A percentile compares a stretch with the other conserved stretches of the same genome.
phyloP scores from a whole-genome alignment of 1,140 invertebrate genomes.

The Oscheius sp. region DNA sequence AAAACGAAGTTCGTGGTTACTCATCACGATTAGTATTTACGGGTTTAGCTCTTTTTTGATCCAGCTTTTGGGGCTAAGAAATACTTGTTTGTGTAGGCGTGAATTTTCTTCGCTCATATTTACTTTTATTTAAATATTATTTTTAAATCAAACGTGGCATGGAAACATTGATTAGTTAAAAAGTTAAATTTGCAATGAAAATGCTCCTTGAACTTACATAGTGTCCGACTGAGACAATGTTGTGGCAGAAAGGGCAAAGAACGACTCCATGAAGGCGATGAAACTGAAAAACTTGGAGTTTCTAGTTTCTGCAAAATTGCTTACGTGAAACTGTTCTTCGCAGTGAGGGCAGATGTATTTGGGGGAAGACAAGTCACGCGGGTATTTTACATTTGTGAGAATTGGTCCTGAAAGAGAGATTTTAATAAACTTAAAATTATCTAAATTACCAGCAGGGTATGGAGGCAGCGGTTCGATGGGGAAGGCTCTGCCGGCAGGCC shows the following conservation, averaged over 20 bases:
- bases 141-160: too few species aligned
- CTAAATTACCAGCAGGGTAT: not conserved
- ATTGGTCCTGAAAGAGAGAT: not conserved
- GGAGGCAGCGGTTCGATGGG: not conserved
- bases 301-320: not conserved
- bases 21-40: too few species aligned
- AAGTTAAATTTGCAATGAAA: not conserved
- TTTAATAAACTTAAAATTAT: not conserved
- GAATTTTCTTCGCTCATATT: too few species aligned
- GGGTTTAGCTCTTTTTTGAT: too few species aligned
- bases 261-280: constrained; percentile 1
- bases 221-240: not conserved
- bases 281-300: not conserved
- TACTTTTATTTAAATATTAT: too few species aligned
- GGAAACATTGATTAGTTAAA: too few species aligned
- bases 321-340: constrained; percentile 1
- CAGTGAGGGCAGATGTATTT: constrained; percentile 8
- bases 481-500: not conserved
- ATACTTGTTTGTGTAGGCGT: too few species aligned
- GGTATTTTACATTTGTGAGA: not conserved
- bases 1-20: too few species aligned
- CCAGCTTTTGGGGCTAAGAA: too few species aligned
- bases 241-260: constrained; percentile 2
- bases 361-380: not conserved
- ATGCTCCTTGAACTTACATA: not conserved